Percentiles rank a stretch among this genome's conserved stretches.
Evolutionary conservation across 2,888 invertebrate species (phyloP).

Genomic region (Iselma pallidipennis): DNA sequence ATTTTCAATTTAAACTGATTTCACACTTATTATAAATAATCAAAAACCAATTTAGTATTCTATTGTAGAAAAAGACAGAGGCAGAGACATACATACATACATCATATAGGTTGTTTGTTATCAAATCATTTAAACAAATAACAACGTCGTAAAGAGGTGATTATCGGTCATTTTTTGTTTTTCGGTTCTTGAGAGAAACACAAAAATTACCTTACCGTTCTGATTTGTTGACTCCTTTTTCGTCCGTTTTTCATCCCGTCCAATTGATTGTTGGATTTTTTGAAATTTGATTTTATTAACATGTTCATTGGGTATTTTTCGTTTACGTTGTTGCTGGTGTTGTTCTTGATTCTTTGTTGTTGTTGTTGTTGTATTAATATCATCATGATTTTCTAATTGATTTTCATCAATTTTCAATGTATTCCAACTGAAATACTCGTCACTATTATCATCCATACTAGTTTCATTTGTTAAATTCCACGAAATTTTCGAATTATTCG

Average conservation of each 20-base stretch:
- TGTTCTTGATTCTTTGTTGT: no score
- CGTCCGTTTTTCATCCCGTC: background rate
- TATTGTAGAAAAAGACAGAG: no score
- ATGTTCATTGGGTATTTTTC: background rate
- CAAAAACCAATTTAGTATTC: background rate
- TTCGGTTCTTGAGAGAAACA: background rate
- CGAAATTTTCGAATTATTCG: conserved; percentile 44
- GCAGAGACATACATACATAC: background rate
- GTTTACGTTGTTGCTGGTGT: background rate
- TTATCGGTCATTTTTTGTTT: background rate
- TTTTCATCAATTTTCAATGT: conserved; percentile 49
- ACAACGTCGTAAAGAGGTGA: background rate
- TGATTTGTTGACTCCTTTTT: background rate
- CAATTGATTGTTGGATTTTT: background rate
- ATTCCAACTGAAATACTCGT: conserved; percentile 54
- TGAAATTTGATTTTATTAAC: background rate
- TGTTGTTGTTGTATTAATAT: background rate
- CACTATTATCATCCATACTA: conserved; percentile 49
- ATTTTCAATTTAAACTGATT: background rate
- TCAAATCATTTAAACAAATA: background rate
- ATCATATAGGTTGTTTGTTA: no score
- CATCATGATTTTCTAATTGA: conserved; percentile 19
- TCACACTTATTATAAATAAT: background rate
- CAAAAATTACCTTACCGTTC: background rate
- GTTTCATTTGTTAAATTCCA: conserved; percentile 48